Evolutionary conservation across 2,113 vertebrate genomes (phyloP).

Genomic region (Butastur rufipennis): DNA sequence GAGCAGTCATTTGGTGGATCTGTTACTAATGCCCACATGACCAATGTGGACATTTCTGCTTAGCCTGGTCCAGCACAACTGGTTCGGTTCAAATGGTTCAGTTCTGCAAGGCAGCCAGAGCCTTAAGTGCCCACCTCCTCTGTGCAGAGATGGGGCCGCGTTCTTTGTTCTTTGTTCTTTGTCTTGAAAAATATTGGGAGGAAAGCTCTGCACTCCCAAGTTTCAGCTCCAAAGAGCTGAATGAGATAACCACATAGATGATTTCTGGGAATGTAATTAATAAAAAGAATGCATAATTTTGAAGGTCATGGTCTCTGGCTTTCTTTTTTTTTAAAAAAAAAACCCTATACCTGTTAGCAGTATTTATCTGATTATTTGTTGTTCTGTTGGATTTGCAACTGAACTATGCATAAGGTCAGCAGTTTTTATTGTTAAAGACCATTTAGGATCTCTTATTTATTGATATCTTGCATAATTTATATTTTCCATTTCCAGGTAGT

Average conservation of each 20-base stretch:
- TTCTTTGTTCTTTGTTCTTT: not conserved
- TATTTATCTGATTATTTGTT: not conserved
- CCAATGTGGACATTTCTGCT: not conserved
- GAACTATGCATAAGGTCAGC: slow-evolving; percentile 73
- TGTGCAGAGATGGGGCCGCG: not conserved
- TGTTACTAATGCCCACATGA: not conserved
- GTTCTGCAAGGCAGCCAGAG: not conserved
- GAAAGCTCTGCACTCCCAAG: not conserved
- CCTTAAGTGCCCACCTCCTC: not conserved
- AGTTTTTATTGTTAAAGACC: slow-evolving; percentile 76
- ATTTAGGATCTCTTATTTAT: slow-evolving; percentile 85
- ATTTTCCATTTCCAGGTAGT: slow-evolving; percentile 36
- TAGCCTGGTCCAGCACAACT: not conserved
- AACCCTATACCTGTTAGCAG: not conserved
- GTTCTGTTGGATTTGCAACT: slow-evolving; percentile 70
- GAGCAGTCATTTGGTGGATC: not conserved
- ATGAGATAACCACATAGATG: not conserved
- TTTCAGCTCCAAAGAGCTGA: not conserved
- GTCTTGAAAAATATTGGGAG: not conserved
- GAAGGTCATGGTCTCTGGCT: not conserved
- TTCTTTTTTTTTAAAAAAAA: not conserved
- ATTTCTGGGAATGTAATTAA: not conserved
- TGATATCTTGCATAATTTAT: slow-evolving; percentile 78
- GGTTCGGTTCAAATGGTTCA: not conserved
- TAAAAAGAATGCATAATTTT: not conserved